Percentiles rank a stretch among this genome's conserved stretches.
phyloP scores from a whole-genome alignment of 2,888 invertebrate species.

The Melanotus villosus region DNA sequence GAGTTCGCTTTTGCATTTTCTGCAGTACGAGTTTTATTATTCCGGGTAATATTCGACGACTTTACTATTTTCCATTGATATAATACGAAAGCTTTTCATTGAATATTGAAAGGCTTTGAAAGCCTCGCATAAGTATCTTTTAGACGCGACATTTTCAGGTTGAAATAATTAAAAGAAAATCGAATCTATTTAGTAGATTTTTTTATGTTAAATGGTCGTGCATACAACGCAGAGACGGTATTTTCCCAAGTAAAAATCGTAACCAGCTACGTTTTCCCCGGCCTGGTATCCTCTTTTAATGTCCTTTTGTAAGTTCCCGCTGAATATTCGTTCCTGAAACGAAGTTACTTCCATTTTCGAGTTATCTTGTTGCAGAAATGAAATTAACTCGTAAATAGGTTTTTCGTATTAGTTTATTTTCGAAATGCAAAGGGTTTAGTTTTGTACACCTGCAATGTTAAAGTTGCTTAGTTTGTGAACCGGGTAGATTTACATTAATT shows the following conservation, averaged over 20 bases:
- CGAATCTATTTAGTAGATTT: neutral
- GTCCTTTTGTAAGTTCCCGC: neutral
- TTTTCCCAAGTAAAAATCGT: neutral
- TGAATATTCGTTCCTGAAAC: conserved; percentile 9
- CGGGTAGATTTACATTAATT: too few species aligned
- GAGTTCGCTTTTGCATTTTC: too few species aligned
- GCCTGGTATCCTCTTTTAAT: neutral
- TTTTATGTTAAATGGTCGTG: too few species aligned
- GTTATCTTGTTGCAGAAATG: conserved; percentile 8
- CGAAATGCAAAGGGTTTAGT: neutral
- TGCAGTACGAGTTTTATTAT: conserved; percentile 7
- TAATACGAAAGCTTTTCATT: conserved; percentile 19
- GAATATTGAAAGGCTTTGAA: conserved; percentile 38
- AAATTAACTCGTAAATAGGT: conserved; percentile 16
- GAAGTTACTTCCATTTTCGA: conserved; percentile 18
- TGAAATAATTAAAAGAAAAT: too few species aligned
- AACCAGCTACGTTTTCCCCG: neutral
- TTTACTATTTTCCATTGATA: conserved; percentile 26
- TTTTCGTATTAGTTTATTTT: conserved; percentile 18
- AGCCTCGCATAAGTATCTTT: too few species aligned
- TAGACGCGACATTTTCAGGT: too few species aligned
- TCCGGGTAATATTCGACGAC: conserved; percentile 5
- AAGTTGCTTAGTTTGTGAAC: too few species aligned
- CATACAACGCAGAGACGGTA: too few species aligned
- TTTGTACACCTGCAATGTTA: neutral